Conservation (phyloP, 2,888 invertebrate genomes). For the Lepidochrysops patricia region DNA sequence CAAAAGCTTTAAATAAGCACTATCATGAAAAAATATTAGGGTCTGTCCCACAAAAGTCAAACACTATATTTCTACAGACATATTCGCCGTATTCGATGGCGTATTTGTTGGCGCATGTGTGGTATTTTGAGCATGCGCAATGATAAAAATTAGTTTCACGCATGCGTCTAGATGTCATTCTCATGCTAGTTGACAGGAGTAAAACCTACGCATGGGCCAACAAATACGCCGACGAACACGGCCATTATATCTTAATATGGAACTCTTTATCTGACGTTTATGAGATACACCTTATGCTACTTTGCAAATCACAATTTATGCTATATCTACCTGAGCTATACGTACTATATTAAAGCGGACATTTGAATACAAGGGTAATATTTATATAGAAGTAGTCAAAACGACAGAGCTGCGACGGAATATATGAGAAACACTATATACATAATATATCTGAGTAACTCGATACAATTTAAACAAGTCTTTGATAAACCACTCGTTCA, state of each 20-base stretch:
- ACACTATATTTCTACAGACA: background rate
- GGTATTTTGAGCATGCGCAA: no score
- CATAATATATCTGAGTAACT: constrained; percentile 6
- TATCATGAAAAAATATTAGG: constrained; percentile 61
- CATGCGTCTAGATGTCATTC: no score
- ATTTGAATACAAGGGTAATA: constrained; percentile 24
- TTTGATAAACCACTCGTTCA: constrained; percentile 5
- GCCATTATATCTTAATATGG: no score
- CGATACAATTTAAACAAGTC: background rate
- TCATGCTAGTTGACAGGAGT: no score
- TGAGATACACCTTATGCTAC: constrained; percentile 37
- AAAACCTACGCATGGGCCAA: no score
- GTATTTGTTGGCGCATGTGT: no score
- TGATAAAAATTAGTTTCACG: no score
- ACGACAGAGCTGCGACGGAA: constrained; percentile 34
- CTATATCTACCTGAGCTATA: constrained; percentile 54
- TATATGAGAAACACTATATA: constrained; percentile 12
- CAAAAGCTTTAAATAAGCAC: constrained; percentile 42
- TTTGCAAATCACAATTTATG: constrained; percentile 58
- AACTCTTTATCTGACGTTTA: background rate
- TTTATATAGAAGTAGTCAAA: constrained; percentile 14
- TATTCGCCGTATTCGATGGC: no score
- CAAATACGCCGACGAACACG: no score
- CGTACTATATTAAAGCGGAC: constrained; percentile 32
- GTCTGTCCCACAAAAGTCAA: background rate